These are phyloP conservation scores for Diplolepis rosae DNA, from an alignment of 2,888 invertebrate genomes.

Conservation along the genomic window DNA sequence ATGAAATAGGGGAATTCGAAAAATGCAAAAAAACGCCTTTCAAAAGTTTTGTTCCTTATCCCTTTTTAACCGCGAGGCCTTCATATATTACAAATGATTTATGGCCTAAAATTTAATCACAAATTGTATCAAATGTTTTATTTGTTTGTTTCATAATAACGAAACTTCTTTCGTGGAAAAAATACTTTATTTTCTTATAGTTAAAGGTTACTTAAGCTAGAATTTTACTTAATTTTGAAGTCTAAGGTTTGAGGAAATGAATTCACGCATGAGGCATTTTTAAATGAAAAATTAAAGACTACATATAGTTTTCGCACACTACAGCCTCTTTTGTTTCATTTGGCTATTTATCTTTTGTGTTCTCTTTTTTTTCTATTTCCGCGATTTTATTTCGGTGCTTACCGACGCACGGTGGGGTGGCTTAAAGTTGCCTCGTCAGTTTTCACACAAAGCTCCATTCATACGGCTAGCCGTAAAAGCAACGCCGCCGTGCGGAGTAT, in stretches of 20 bases:
- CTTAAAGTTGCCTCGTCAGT: conserved; percentile 34
- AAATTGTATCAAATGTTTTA: too few species aligned
- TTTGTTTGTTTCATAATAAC: too few species aligned
- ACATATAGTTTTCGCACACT: neutral
- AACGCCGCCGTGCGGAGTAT: conserved; percentile 33
- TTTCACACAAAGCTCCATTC: conserved; percentile 62
- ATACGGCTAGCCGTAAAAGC: conserved; percentile 50
- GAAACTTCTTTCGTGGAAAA: too few species aligned
- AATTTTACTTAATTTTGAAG: too few species aligned
- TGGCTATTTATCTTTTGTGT: conserved; percentile 42
- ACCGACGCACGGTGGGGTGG: conserved; percentile 50
- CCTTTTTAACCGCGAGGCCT: too few species aligned
- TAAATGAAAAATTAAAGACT: neutral
- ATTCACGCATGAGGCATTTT: neutral
- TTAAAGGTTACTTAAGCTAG: too few species aligned
- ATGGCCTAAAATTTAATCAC: too few species aligned
- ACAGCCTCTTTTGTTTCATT: conserved; percentile 22
- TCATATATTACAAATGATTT: too few species aligned
- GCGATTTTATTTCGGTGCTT: conserved; percentile 61
- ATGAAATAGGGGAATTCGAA: too few species aligned
- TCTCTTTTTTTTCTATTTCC: conserved; percentile 37
- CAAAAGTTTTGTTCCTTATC: too few species aligned
- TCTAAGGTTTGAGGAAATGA: neutral
- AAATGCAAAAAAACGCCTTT: too few species aligned
- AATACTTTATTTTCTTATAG: too few species aligned